Percentiles rank a stretch among this genome's conserved stretches.
Conservation (phyloP, 2,888 invertebrate species). For the Clusia tigrina region DNA sequence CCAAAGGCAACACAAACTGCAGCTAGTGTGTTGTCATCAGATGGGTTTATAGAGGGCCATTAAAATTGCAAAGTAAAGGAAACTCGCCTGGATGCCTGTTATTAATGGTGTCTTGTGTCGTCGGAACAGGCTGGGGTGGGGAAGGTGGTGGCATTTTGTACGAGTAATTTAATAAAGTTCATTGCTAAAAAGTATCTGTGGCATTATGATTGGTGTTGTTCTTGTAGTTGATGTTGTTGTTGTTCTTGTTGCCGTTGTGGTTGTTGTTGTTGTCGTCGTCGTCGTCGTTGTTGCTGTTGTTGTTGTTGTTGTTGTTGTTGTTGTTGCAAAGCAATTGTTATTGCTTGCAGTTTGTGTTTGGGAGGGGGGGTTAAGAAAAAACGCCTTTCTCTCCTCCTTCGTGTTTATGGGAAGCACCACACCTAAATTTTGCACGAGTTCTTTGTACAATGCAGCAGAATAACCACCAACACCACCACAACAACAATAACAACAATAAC, state of each 20-base stretch:
- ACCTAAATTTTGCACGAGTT: constrained; percentile 10
- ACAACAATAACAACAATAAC: constrained; percentile 5
- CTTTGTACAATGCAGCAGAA: constrained; percentile 3
- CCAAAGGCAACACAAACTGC: no score
- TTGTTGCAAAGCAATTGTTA: not conserved
- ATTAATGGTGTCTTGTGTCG: no score
- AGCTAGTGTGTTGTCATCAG: no score
- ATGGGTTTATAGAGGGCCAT: no score
- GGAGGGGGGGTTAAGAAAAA: not conserved
- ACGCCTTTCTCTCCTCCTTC: constrained; percentile 11
- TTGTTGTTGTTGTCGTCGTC: not conserved
- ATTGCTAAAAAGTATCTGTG: not conserved
- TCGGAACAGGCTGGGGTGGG: no score
- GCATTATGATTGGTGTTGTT: not conserved
- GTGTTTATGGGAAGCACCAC: constrained; percentile 4
- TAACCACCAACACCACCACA: constrained; percentile 7
- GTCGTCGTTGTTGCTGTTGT: constrained; percentile 1
- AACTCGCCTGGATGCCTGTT: no score
- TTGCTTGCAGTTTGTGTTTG: constrained; percentile 1
- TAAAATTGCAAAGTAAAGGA: no score
- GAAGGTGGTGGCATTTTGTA: no score
- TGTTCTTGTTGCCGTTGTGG: not conserved
- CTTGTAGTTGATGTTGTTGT: not conserved
- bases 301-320: constrained; percentile 1
- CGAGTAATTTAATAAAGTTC: constrained; percentile 10